These are phyloP conservation scores for Tragelaphus scriptus DNA, from an alignment of 2,113 vertebrate genomes.

Conservation along the genomic window DNA sequence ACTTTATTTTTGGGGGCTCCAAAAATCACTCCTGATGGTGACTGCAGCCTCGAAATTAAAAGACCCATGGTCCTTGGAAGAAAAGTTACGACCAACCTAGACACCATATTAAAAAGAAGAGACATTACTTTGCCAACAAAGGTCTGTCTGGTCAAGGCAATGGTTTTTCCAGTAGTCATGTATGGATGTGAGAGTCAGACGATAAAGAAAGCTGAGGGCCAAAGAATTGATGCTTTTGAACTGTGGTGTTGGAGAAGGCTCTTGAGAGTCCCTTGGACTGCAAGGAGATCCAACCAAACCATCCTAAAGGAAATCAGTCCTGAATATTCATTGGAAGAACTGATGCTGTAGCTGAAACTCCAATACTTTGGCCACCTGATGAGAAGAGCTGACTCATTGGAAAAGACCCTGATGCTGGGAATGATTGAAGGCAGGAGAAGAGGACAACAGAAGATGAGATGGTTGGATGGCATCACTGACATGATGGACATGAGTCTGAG, in stretches of 20 bases:
- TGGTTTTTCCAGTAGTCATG: not conserved
- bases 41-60: not conserved
- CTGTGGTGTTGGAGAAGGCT: not conserved
- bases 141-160: not conserved
- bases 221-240: not conserved
- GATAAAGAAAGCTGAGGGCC: fast-evolving
- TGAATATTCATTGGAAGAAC: not conserved
- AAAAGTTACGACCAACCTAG: not conserved
- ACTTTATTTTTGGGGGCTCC: fast-evolving
- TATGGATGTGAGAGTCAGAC: not conserved
- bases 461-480: not conserved
- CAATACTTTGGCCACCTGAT: not conserved
- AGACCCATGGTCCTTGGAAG: not conserved
- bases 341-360: not conserved
- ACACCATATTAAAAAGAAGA: not conserved
- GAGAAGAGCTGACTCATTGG: not conserved
- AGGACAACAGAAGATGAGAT: not conserved
- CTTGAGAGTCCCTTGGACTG: not conserved
- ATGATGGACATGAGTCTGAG: not conserved
- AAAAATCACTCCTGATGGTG: not conserved
- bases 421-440: not conserved
- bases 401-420: not conserved
- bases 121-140: not conserved
- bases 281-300: not conserved
- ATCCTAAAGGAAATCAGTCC: not conserved